A percentile compares a stretch with the other conserved stretches of the same genome.
These are phyloP conservation scores for Ammospiza nelsoni DNA, from an alignment of 2,113 vertebrate genomes.

Conservation along the genomic window DNA sequence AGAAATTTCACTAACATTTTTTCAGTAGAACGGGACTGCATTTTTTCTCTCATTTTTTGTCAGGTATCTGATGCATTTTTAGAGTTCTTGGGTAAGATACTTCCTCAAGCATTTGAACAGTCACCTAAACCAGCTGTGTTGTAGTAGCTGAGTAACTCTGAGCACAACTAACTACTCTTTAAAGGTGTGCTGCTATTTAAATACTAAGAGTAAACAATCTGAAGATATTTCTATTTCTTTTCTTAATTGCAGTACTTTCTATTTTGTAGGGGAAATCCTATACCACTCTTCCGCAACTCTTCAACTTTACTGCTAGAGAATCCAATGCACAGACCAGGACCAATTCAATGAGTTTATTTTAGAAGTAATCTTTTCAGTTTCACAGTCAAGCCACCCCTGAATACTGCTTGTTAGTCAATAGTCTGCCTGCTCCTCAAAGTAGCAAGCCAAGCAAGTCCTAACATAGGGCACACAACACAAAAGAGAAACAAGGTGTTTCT, in stretches of 20 bases:
- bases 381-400: background rate
- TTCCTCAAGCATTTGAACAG: background rate
- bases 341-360: background rate
- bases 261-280: background rate
- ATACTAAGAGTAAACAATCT: background rate
- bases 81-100: background rate
- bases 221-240: background rate
- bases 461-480: rapidly evolving
- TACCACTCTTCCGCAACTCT: background rate
- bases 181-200: background rate
- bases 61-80: background rate
- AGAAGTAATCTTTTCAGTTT: background rate
- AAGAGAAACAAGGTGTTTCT: background rate
- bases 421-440: background rate
- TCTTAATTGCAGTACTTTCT: background rate
- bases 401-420: background rate
- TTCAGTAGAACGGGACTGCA: background rate
- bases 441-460: background rate
- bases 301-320: background rate
- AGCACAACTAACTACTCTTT: background rate
- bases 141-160: background rate
- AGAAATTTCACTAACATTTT: background rate
- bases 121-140: background rate
- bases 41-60: background rate
- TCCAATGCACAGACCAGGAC: background rate